Conservation (phyloP, 1,140 invertebrate species). For the Drosophila sturtevanti region DNA sequence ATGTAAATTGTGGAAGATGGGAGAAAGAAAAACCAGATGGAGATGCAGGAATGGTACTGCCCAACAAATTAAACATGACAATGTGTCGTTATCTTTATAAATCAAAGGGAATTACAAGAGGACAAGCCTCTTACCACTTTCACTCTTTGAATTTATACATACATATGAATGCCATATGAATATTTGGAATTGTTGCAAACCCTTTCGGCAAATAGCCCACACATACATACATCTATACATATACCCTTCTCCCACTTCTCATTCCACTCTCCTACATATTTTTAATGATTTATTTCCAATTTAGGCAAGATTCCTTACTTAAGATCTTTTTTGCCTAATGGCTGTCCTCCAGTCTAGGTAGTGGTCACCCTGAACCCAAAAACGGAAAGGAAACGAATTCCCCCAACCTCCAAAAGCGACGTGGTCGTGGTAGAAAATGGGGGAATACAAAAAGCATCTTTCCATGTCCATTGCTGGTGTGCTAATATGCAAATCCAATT, state of each 20-base stretch:
- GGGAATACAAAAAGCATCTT: slow-evolving; percentile 22
- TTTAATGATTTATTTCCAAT: slow-evolving; percentile 82
- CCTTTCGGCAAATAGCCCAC: slow-evolving; percentile 52
- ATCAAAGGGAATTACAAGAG: slow-evolving; percentile 78
- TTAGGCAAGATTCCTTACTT: slow-evolving; percentile 73
- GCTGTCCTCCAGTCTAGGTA: slow-evolving; percentile 40
- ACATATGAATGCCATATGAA: slow-evolving; percentile 45
- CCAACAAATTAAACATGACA: slow-evolving; percentile 74
- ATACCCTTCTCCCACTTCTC: not conserved
- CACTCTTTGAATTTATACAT: not conserved
- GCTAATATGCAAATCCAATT: slow-evolving; percentile 82
- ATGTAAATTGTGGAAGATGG: slow-evolving; percentile 38
- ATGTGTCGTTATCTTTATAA: slow-evolving; percentile 76
- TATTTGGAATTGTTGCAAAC: slow-evolving; percentile 65
- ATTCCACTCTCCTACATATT: slow-evolving; percentile 37
- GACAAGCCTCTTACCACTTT: not conserved
- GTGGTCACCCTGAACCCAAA: slow-evolving; percentile 28
- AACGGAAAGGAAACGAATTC: slow-evolving; percentile 24
- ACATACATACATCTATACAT: slow-evolving; percentile 2
- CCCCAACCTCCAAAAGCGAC: not conserved
- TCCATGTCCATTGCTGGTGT: slow-evolving; percentile 45
- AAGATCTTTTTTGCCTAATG: slow-evolving; percentile 68
- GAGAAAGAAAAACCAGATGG: not conserved
- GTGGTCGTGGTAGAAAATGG: not conserved
- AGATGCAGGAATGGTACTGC: slow-evolving; percentile 14